Base-by-base conservation (phyloP, 1,140 invertebrate genomes). In the Drosophila sp. region DNA sequence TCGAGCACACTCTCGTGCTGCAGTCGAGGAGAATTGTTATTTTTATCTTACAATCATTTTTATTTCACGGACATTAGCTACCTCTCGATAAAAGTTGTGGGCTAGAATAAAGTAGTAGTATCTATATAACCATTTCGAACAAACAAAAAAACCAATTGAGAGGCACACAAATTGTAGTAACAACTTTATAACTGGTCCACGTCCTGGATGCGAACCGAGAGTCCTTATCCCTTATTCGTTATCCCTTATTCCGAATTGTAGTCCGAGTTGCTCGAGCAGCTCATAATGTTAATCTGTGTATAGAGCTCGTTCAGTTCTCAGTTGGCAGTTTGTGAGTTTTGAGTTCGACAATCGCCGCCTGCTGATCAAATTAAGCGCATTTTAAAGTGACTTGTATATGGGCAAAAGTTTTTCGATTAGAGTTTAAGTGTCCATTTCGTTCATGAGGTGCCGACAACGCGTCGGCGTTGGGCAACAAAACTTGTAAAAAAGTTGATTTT, bases 381-480 rank as follows among this genome's bases (percentile, higher is more conserved):
- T 89, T 89, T 89, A 89, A 89, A 89, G 83, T 89, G 83, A 89
- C 83, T 89, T 89, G 84, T 89, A 89, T 89, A 89, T 89, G 83
- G 83, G 73, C 38, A 89, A 89, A 87, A 89, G 84, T 89, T 89
- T 89, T 89, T 89, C 83, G 83, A 89, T 89, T 89, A 89, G 80
- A 83, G 84, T 89, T 89, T 89, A 87, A 87, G 82, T 89, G 83
- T 87, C 82, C 82, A 87, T 87, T 87, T 71, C 82, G 76, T 81
- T 84, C 81, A 84, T 70, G 81, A 84, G 81, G 81, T 84, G 82
- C 65, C 78, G 81, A 84, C 81, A 74, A 80, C 21, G 21, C 43
- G 43, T 13, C 34, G 34, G 43, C 21, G 16, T 21, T 59, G 40
- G 40, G 11, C 36, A 34, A 63, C 48, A 38, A 56, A 87, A 78